A percentile compares a stretch with the other conserved stretches of the same genome.
phyloP scores from a whole-genome alignment of 1,140 invertebrate species.

The Diachasma alloeum region DNA sequence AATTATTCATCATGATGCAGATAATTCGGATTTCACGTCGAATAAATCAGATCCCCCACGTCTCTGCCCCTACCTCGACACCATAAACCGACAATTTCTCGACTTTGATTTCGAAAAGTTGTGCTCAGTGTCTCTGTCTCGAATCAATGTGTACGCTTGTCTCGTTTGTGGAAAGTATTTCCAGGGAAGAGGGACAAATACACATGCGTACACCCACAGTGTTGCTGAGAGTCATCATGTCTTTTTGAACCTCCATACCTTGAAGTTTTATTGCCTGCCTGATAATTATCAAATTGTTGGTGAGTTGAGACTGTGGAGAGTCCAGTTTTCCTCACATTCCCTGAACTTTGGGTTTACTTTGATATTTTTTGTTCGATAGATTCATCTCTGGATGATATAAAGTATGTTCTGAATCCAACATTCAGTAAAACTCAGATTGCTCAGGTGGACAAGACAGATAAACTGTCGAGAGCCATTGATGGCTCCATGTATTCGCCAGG shows the following conservation, averaged over 20 bases:
- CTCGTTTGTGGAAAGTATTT: conserved; percentile 99
- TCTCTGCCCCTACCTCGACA: conserved; percentile 93
- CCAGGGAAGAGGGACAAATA: conserved; percentile 96
- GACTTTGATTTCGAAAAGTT: conserved; percentile 99
- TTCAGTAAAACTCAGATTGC: conserved; percentile 86
- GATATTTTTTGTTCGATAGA: conserved; percentile 66
- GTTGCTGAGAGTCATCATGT: conserved; percentile 98
- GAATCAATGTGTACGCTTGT: conserved; percentile 99
- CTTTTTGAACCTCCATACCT: conserved; percentile 95
- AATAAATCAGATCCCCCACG: conserved; percentile 48
- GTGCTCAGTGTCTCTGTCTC: conserved; percentile 96
- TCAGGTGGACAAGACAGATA: conserved; percentile 82
- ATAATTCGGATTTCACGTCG: not conserved
- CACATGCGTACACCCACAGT: conserved; percentile 98
- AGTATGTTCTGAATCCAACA: conserved; percentile 98
- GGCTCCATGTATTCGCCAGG: conserved; percentile 96
- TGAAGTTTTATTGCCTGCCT: conserved; percentile 98
- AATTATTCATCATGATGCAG: too few species aligned
- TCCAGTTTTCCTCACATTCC: not conserved
- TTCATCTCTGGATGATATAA: conserved; percentile 98
- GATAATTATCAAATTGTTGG: conserved; percentile 99
- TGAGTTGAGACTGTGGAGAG: conserved; percentile 54
- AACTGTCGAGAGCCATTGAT: conserved; percentile 94
- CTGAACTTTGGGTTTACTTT: not conserved
- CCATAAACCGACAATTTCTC: conserved; percentile 94